Evolutionary conservation across 2,113 vertebrate genomes (phyloP).

Genomic region (Pavo muticus): DNA sequence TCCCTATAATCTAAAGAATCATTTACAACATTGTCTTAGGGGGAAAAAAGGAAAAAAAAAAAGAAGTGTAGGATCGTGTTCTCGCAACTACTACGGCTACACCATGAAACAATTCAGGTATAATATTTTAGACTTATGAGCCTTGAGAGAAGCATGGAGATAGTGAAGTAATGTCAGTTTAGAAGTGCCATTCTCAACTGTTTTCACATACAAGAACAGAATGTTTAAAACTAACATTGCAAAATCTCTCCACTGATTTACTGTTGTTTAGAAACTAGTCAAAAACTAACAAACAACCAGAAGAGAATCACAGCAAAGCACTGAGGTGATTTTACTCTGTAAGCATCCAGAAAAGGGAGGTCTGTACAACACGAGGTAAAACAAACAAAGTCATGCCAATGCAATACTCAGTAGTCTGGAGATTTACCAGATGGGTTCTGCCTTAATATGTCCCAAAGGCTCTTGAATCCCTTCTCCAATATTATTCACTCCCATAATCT

Average conservation of each 20-base stretch:
- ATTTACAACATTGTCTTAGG: not conserved
- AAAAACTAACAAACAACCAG: not conserved
- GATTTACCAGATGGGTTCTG: not conserved
- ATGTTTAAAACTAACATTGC: not conserved
- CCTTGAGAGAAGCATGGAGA: not conserved
- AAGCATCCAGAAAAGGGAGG: not conserved
- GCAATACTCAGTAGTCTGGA: not conserved
- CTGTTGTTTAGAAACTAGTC: not conserved
- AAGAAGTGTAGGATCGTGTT: rapidly evolving
- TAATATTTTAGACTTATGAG: not conserved
- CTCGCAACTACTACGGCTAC: not conserved
- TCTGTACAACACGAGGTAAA: not conserved
- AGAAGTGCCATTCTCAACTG: not conserved
- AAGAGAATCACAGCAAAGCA: not conserved
- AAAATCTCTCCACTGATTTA: not conserved
- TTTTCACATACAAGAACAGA: not conserved
- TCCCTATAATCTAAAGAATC: not conserved
- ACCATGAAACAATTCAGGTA: not conserved
- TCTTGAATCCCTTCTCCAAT: not conserved
- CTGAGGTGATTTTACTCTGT: rapidly evolving
- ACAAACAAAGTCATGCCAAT: not conserved
- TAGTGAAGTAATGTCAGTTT: not conserved
- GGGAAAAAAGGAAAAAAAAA: not conserved
- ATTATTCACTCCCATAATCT: not conserved
- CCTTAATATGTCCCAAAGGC: not conserved